A percentile compares a stretch with the other conserved stretches of the same genome.
phyloP scores from a whole-genome alignment of 2,797 vertebrate genomes.

The Prionace glauca region DNA sequence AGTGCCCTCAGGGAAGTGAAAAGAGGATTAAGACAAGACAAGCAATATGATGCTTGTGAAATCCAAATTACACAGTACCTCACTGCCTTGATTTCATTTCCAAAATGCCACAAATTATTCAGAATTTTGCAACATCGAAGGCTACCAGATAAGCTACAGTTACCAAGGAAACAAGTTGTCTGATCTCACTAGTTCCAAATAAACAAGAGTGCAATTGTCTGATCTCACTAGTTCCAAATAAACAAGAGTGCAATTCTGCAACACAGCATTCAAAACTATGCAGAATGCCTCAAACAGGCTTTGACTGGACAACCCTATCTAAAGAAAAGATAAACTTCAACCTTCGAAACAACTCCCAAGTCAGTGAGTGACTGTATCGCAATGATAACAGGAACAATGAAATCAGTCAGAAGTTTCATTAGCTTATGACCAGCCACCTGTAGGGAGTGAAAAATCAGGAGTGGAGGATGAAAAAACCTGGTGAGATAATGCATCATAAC shows the following conservation, averaged over 20 bases:
- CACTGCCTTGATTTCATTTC: not conserved
- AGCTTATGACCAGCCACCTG: not conserved
- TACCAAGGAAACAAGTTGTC: not conserved
- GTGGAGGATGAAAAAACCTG: not conserved
- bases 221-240: not conserved
- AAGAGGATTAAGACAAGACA: not conserved
- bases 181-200: not conserved
- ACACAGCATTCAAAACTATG: not conserved
- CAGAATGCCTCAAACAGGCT: not conserved
- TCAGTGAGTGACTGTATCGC: not conserved
- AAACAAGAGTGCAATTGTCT: not conserved
- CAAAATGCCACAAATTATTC: not conserved
- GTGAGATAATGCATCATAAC: not conserved
- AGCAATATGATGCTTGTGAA: not conserved
- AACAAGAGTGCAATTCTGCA: not conserved
- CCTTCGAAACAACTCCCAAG: slow-evolving; percentile 22
- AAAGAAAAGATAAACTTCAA: slow-evolving; percentile 14
- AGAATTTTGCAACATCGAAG: not conserved
- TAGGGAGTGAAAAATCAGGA: not conserved
- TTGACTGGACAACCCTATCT: not conserved
- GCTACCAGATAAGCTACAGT: not conserved
- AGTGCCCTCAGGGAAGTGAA: not conserved
- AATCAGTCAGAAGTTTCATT: slow-evolving; percentile 4
- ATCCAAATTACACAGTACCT: not conserved
- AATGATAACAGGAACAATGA: slow-evolving; percentile 25